phyloP scores from a whole-genome alignment of 2,113 vertebrate genomes.

The Tretioscincus oriximinensis region DNA sequence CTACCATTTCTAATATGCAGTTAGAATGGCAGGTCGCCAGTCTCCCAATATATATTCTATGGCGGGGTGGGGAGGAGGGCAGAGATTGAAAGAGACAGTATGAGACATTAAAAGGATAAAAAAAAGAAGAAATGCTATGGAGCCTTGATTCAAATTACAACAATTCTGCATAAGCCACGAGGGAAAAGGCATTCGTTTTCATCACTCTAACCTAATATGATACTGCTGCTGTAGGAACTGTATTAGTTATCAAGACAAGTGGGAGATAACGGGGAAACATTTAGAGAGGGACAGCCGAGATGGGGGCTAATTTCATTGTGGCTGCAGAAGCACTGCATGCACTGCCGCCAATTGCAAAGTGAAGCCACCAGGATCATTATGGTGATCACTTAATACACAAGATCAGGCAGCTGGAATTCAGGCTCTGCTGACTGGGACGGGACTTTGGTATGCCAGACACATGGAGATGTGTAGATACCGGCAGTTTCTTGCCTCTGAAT shows the following conservation, averaged over 20 bases:
- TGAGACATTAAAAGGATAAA: slow-evolving; percentile 43
- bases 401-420: slow-evolving; percentile 43
- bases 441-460: neutral
- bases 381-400: slow-evolving; percentile 50
- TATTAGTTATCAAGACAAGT: slow-evolving; percentile 74
- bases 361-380: slow-evolving; percentile 41
- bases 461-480: rapidly evolving
- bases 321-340: slow-evolving; percentile 14
- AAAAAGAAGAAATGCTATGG: slow-evolving; percentile 46
- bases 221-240: slow-evolving; percentile 63
- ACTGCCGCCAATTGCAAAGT: slow-evolving; percentile 45
- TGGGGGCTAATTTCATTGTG: slow-evolving; percentile 58
- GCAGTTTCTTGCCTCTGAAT: neutral
- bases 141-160: slow-evolving; percentile 80
- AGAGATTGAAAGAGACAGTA: slow-evolving; percentile 42
- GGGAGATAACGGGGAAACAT: slow-evolving; percentile 70
- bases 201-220: slow-evolving; percentile 76
- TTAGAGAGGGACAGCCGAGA: slow-evolving; percentile 50
- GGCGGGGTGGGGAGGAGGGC: slow-evolving; percentile 47
- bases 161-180: slow-evolving; percentile 80
- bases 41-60: slow-evolving; percentile 69
- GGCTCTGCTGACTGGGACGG: slow-evolving; percentile 43
- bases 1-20: slow-evolving; percentile 84
- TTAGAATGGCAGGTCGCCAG: slow-evolving; percentile 81
- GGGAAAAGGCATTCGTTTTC: slow-evolving; percentile 77